phyloP scores from a whole-genome alignment of 2,888 invertebrate genomes.

The Agrochola circellaris region DNA sequence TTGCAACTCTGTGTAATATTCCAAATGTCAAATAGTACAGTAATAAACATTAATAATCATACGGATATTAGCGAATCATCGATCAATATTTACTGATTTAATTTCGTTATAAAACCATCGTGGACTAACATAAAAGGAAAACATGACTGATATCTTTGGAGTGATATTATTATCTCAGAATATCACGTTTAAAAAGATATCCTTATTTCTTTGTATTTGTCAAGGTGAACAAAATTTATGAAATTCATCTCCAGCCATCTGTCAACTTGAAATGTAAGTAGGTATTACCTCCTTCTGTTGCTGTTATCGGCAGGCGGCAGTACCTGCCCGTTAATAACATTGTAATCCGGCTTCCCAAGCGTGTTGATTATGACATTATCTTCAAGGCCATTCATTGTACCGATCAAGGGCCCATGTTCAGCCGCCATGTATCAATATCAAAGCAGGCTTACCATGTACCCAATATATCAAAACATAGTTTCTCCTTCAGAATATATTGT shows the following conservation, averaged over 20 bases:
- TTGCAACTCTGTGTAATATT: constrained; percentile 9
- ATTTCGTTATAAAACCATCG: constrained; percentile 10
- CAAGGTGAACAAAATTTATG: constrained; percentile 27
- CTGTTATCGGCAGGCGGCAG: background rate
- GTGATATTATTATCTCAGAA: constrained; percentile 8
- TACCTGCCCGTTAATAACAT: background rate
- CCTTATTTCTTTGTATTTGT: constrained; percentile 28
- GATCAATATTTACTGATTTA: constrained; percentile 21
- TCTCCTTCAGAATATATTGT: constrained; percentile 24
- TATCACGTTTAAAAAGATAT: constrained; percentile 38
- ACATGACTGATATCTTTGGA: constrained; percentile 31
- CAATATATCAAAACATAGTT: constrained; percentile 34
- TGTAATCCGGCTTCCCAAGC: constrained; percentile 24
- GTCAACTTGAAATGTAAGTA: constrained; percentile 23
- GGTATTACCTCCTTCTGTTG: constrained; percentile 22
- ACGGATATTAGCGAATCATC: constrained; percentile 26
- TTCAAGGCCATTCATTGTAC: constrained; percentile 30
- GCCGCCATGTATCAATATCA: constrained; percentile 28
- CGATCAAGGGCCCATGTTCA: constrained; percentile 23
- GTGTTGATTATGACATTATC: constrained; percentile 18
- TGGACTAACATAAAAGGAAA: constrained; percentile 20
- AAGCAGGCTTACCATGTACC: constrained; percentile 9
- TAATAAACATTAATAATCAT: constrained; percentile 4
- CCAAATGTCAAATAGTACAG: constrained; percentile 11
- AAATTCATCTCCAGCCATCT: constrained; percentile 33